These are phyloP conservation scores for Enhydra lutris DNA, from an alignment of 2,113 vertebrate genomes.

Conservation along the genomic window DNA sequence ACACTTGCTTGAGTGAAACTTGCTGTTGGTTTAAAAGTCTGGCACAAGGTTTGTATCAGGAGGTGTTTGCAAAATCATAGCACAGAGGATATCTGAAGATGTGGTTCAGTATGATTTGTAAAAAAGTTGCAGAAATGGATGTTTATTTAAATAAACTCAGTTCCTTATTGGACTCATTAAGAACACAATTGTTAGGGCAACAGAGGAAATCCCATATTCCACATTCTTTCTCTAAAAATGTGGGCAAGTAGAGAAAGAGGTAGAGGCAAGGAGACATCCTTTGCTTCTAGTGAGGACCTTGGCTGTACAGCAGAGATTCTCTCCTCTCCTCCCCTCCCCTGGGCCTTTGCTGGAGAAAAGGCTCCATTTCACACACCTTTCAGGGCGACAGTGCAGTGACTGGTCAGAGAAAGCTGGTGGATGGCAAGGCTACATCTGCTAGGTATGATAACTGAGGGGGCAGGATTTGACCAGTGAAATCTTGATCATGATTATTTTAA, in stretches of 20 bases:
- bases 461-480: slow-evolving; percentile 41
- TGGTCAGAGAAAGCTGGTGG: not conserved
- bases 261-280: not conserved
- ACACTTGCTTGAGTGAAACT: not conserved
- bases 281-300: not conserved
- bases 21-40: not conserved
- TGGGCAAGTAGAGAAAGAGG: slow-evolving; percentile 10
- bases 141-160: not conserved
- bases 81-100: not conserved
- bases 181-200: not conserved
- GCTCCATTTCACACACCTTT: not conserved
- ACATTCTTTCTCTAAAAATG: not conserved
- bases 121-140: not conserved
- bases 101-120: not conserved
- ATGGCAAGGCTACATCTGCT: not conserved
- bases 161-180: not conserved
- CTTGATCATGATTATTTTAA: slow-evolving; percentile 66
- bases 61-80: not conserved
- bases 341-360: not conserved
- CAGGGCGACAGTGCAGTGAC: not conserved
- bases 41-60: not conserved
- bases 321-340: accelerated
- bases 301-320: not conserved
- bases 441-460: not conserved
- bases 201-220: not conserved